Evolutionary conservation across 1,140 invertebrate species (phyloP).

Genomic region (Mizuhopecten yessoensis): DNA sequence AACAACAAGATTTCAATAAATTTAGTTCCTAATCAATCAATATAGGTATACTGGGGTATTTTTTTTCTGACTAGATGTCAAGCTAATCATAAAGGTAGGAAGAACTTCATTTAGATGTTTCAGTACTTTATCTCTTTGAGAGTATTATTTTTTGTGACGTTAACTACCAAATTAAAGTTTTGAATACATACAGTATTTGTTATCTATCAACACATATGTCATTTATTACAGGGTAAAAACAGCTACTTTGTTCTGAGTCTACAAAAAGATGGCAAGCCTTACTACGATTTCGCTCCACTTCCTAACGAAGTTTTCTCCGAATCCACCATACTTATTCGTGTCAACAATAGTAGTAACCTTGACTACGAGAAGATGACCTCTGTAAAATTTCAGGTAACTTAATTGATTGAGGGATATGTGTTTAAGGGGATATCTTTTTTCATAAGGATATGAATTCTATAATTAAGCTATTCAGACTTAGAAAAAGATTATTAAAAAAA

Average conservation of each 20-base stretch:
- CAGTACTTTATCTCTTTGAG: too few species aligned
- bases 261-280: constrained; percentile 89
- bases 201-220: not conserved
- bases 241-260: constrained; percentile 94
- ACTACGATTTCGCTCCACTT: constrained; percentile 93
- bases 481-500: too few species aligned
- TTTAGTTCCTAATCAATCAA: too few species aligned
- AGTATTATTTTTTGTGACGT: too few species aligned
- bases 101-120: too few species aligned
- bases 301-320: constrained; percentile 95
- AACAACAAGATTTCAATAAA: too few species aligned
- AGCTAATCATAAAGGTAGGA: too few species aligned
- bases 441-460: too few species aligned
- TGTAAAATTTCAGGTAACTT: constrained; percentile 86
- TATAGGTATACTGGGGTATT: too few species aligned
- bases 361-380: constrained; percentile 93
- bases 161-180: not conserved
- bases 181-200: not conserved
- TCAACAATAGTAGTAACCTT: constrained; percentile 91
- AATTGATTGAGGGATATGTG: constrained; percentile 44
- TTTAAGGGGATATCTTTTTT: too few species aligned
- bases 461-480: too few species aligned
- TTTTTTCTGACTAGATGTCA: too few species aligned
- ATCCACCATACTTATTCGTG: constrained; percentile 94
- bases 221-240: constrained; percentile 92